phyloP scores from a whole-genome alignment of 2,797 vertebrate species.

The Notolepis coatsorum region DNA sequence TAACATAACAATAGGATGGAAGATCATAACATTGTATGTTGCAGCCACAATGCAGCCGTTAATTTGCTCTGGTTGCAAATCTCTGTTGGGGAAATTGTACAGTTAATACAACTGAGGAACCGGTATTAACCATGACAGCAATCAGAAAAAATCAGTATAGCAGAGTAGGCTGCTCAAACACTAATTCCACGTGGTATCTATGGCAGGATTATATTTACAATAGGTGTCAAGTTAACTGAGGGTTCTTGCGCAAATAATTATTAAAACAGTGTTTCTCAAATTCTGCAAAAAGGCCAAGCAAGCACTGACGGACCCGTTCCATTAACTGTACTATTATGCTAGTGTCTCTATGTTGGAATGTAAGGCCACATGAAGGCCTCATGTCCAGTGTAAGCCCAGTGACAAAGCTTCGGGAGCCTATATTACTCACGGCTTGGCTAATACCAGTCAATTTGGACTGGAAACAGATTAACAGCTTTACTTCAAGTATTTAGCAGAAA shows the following conservation, averaged over 20 bases:
- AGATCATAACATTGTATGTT: constrained; percentile 8
- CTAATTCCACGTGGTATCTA: constrained; percentile 53
- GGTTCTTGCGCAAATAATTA: constrained; percentile 56
- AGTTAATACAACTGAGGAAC: too few relatives aligned
- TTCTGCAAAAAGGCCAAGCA: constrained; percentile 59
- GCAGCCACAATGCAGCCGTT: constrained; percentile 53
- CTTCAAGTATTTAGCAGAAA: constrained; percentile 6
- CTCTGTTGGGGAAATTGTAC: constrained; percentile 49
- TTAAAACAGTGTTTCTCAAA: constrained; percentile 57
- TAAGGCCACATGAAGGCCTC: constrained; percentile 51
- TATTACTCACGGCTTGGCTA: constrained; percentile 35
- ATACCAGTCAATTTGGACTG: constrained; percentile 40
- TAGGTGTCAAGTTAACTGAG: constrained; percentile 58
- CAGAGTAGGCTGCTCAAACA: constrained; percentile 55
- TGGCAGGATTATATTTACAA: constrained; percentile 67
- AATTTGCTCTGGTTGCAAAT: constrained; percentile 55
- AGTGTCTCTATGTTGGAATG: constrained; percentile 41
- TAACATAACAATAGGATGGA: constrained; percentile 53
- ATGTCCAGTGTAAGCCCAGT: constrained; percentile 33
- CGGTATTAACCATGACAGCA: constrained; percentile 54
- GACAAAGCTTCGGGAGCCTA: constrained; percentile 45
- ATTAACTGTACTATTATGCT: constrained; percentile 60
- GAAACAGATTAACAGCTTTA: constrained; percentile 33
- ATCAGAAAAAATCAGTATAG: constrained; percentile 13
- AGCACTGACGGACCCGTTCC: constrained; percentile 33